These are phyloP conservation scores for Gulo gulo DNA, from an alignment of 2,113 vertebrate genomes.

Conservation along the genomic window DNA sequence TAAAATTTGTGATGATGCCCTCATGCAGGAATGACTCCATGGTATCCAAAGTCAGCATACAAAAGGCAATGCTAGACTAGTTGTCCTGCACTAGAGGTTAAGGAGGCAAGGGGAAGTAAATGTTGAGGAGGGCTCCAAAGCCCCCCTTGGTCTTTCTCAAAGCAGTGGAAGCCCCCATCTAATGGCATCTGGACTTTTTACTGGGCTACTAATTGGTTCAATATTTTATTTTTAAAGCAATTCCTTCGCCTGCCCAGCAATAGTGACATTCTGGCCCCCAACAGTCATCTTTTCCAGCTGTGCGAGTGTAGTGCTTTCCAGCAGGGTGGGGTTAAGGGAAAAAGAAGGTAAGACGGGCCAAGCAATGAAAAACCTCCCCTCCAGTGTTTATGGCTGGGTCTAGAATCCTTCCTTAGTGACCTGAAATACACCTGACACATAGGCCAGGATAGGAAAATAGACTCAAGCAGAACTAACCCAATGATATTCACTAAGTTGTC, in stretches of 20 bases:
- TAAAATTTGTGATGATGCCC: not conserved
- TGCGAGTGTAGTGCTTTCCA: not conserved
- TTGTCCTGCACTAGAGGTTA: not conserved
- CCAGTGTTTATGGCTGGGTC: not conserved
- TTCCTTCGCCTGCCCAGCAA: not conserved
- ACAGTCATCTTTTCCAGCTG: conserved; percentile 4
- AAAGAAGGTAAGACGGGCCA: not conserved
- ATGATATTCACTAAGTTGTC: not conserved
- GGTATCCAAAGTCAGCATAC: not conserved
- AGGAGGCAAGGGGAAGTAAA: not conserved
- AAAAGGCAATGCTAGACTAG: not conserved
- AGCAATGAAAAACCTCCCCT: not conserved
- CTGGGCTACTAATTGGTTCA: not conserved
- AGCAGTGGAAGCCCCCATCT: not conserved
- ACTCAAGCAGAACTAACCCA: not conserved
- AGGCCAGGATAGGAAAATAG: not conserved
- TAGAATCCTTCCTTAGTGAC: not conserved
- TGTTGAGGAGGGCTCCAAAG: not conserved
- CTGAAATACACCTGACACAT: conserved; percentile 8
- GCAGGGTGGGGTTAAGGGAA: not conserved
- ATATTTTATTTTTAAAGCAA: not conserved
- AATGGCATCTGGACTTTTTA: not conserved
- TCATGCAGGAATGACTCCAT: rapidly evolving
- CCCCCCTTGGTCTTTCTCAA: not conserved
- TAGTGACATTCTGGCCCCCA: not conserved